phyloP scores from a whole-genome alignment of 2,113 vertebrate genomes.

The Micronycteris hirsuta region DNA sequence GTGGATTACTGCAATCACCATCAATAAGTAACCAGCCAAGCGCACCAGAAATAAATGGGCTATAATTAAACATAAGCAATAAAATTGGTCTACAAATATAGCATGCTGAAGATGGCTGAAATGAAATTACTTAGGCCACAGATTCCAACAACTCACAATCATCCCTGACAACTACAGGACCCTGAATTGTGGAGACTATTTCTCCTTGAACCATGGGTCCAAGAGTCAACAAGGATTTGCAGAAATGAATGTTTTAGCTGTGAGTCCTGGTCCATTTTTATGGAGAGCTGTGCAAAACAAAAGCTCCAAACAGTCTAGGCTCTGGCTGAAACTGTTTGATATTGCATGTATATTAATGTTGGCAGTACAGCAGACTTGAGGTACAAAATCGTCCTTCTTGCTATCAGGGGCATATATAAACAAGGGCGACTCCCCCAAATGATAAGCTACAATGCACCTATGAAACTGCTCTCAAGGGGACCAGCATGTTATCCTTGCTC shows the following conservation, averaged over 20 bases:
- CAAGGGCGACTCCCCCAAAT: not conserved
- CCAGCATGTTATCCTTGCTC: not conserved
- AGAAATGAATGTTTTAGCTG: not conserved
- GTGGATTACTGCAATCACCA: conserved; percentile 58
- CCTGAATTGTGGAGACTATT: not conserved
- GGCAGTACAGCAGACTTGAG: not conserved
- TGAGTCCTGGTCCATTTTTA: not conserved
- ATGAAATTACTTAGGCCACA: conserved; percentile 61
- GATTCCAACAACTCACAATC: conserved; percentile 34
- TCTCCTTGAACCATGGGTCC: not conserved
- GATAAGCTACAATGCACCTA: not conserved
- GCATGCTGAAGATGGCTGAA: conserved; percentile 45
- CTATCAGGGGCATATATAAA: not conserved
- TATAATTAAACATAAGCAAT: conserved; percentile 73
- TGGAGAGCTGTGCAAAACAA: not conserved
- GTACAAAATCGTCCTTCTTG: not conserved
- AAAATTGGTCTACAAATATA: conserved; percentile 63
- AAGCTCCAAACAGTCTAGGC: not conserved
- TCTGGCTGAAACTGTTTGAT: not conserved
- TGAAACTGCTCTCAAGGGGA: not conserved
- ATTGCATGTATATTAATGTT: not conserved
- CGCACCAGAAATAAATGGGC: conserved; percentile 66
- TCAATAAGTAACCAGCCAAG: conserved; percentile 72
- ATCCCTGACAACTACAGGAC: not conserved
- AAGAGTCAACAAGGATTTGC: not conserved